Evolutionary conservation across 2,797 vertebrate genomes (phyloP).

Genomic region (Ctenopoma kingsleyae): DNA sequence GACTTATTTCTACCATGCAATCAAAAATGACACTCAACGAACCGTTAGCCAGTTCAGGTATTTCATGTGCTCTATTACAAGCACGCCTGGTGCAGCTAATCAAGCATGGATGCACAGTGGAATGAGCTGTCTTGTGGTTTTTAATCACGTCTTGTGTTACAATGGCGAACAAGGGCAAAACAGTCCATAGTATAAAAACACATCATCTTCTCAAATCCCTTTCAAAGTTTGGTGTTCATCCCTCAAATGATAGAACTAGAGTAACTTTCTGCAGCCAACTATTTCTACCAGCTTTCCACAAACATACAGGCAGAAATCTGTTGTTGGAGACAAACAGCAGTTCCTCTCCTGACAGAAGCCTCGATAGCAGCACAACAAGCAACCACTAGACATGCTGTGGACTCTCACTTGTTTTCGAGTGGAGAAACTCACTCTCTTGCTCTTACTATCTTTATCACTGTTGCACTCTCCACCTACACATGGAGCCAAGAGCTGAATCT

Average conservation of each 20-base stretch:
- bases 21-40: too few relatives aligned
- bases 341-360: conserved; percentile 34
- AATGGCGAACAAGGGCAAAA: too few relatives aligned
- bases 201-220: too few relatives aligned
- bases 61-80: too few relatives aligned
- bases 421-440: conserved; percentile 66
- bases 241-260: neutral
- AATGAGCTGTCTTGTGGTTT: too few relatives aligned
- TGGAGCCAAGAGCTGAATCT: conserved; percentile 58
- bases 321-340: conserved; percentile 36
- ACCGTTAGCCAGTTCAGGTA: too few relatives aligned
- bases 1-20: too few relatives aligned
- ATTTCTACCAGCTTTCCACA: neutral
- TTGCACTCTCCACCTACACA: conserved; percentile 78
- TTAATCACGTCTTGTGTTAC: too few relatives aligned
- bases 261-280: conserved; percentile 10
- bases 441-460: conserved; percentile 78
- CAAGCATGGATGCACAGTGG: too few relatives aligned
- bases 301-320: conserved; percentile 37
- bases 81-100: too few relatives aligned
- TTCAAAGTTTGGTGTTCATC: neutral
- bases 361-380: conserved; percentile 50
- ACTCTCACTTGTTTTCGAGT: conserved; percentile 68
- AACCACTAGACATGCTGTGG: conserved; percentile 69
- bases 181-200: too few relatives aligned